Percentiles rank a stretch among this genome's conserved stretches.
Conservation (phyloP, 1,140 invertebrate species). For the Scaptomyza hsui region DNA sequence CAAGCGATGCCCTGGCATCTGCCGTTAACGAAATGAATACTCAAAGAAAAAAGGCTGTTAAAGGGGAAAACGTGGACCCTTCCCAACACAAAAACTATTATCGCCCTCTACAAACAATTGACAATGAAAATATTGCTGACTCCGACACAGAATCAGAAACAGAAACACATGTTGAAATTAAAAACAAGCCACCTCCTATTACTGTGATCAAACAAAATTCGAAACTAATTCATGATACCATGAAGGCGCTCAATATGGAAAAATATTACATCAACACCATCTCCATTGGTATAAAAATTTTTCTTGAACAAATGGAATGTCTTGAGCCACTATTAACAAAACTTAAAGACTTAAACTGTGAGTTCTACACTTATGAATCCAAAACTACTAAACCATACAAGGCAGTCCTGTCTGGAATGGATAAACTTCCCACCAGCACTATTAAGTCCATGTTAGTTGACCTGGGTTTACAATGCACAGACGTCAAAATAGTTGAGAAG, state of each 20-base stretch:
- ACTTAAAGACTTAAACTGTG: no score
- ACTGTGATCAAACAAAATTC: slow-evolving; percentile 12
- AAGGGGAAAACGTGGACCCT: no score
- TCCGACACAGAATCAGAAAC: background rate
- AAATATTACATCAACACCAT: slow-evolving; percentile 8
- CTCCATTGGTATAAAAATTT: slow-evolving; percentile 15
- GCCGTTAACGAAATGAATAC: background rate
- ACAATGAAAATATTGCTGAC: no score
- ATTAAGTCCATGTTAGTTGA: slow-evolving; percentile 3
- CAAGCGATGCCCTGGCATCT: background rate
- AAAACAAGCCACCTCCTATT: slow-evolving; percentile 8
- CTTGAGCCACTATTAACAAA: no score
- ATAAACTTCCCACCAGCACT: background rate
- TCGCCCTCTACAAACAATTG: no score
- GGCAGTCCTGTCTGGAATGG: no score
- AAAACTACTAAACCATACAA: no score
- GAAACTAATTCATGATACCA: no score
- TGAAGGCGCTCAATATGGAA: background rate
- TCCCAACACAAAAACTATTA: background rate
- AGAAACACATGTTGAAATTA: background rate
- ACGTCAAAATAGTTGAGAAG: no score
- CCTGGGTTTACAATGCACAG: background rate
- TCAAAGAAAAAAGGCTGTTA: no score
- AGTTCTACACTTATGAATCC: no score
- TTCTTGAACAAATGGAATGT: slow-evolving; percentile 1